A percentile compares a stretch with the other conserved stretches of the same genome.
Evolutionary conservation across 2,113 vertebrate species (phyloP).

Genomic region (Tenebrosternarchus preto): DNA sequence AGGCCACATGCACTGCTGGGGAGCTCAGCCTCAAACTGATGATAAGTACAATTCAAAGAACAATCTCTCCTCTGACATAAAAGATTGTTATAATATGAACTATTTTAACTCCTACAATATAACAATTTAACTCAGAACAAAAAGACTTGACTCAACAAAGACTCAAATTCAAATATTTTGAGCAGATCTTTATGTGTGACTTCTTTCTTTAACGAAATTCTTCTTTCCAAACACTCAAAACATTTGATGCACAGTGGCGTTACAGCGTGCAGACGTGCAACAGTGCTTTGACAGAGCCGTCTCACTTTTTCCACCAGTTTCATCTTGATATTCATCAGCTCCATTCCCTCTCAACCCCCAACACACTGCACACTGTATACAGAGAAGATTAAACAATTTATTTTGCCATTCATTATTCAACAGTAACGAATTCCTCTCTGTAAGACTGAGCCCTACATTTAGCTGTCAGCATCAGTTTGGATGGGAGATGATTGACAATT

Average conservation of each 20-base stretch:
- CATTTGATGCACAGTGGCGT: background rate
- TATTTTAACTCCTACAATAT: too few relatives aligned
- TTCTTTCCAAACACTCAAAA: background rate
- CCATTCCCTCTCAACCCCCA: constrained; percentile 48
- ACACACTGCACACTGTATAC: constrained; percentile 59
- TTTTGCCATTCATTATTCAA: constrained; percentile 74
- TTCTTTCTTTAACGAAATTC: too few relatives aligned
- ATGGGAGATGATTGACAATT: constrained; percentile 76
- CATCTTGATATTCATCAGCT: constrained; percentile 61
- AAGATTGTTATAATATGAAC: too few relatives aligned
- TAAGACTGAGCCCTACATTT: constrained; percentile 72
- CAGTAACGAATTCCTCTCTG: constrained; percentile 70
- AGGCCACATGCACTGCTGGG: background rate
- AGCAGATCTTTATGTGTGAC: background rate
- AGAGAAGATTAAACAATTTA: constrained; percentile 68
- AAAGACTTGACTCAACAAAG: too few relatives aligned
- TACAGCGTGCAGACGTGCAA: background rate
- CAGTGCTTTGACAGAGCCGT: constrained; percentile 55
- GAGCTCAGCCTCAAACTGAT: background rate
- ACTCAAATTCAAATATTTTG: too few relatives aligned
- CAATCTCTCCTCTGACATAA: background rate
- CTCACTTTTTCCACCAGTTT: constrained; percentile 51
- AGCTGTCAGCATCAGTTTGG: constrained; percentile 76
- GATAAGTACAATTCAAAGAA: background rate
- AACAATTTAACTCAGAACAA: too few relatives aligned